phyloP scores from a whole-genome alignment of 1,140 invertebrate species.

The Portunus trituberculatus region DNA sequence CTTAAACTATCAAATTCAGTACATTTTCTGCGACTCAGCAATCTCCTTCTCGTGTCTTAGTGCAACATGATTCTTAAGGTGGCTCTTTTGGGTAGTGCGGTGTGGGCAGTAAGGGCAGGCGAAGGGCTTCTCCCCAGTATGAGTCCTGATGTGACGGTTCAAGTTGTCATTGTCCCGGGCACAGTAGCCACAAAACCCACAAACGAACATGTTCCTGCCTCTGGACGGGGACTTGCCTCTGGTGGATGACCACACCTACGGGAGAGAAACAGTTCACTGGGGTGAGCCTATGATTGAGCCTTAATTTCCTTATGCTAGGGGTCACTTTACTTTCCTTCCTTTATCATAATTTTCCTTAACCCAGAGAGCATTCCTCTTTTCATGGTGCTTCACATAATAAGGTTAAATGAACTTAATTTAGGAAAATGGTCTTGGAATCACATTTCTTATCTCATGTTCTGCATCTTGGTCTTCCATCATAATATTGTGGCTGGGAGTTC shows the following conservation, averaged over 20 bases:
- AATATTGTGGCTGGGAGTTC: not conserved
- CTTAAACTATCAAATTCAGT: not conserved
- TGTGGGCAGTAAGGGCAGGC: slow-evolving; percentile 72
- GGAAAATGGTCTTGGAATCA: not conserved
- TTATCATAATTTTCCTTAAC: slow-evolving; percentile 28
- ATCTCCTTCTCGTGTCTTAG: slow-evolving; percentile 69
- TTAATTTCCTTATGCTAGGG: slow-evolving; percentile 70
- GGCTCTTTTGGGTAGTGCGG: slow-evolving; percentile 72
- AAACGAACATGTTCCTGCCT: slow-evolving; percentile 73
- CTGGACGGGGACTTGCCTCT: slow-evolving; percentile 71
- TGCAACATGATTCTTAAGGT: slow-evolving; percentile 70
- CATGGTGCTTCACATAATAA: not conserved
- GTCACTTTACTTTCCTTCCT: slow-evolving; percentile 16
- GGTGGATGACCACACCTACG: slow-evolving; percentile 71
- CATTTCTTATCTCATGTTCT: not conserved
- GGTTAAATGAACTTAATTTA: slow-evolving; percentile 1
- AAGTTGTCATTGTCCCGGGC: slow-evolving; percentile 75
- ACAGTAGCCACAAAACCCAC: slow-evolving; percentile 74
- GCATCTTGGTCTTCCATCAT: not conserved
- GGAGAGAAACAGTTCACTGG: slow-evolving; percentile 74
- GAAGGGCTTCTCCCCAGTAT: slow-evolving; percentile 72
- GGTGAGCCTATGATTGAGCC: slow-evolving; percentile 66
- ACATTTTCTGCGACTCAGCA: slow-evolving; percentile 66
- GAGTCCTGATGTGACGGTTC: slow-evolving; percentile 73
- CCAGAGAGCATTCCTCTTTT: not conserved